A percentile compares a stretch with the other conserved stretches of the same genome.
These are phyloP conservation scores for Copsychus sechellarum DNA, from an alignment of 2,113 vertebrate genomes.

Conservation along the genomic window DNA sequence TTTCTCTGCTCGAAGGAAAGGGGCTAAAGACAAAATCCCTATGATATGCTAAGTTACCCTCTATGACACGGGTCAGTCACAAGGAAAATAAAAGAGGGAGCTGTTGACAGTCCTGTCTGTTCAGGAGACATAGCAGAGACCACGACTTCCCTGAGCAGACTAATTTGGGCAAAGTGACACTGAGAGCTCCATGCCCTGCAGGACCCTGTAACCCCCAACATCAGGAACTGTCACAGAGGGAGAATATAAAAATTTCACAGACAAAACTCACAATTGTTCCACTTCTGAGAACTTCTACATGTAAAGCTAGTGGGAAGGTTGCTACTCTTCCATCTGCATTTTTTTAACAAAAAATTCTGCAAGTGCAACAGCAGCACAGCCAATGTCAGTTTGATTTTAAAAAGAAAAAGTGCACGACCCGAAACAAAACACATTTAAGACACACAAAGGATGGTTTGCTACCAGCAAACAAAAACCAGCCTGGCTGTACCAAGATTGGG, in stretches of 20 bases:
- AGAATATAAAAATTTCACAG: background rate
- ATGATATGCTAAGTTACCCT: background rate
- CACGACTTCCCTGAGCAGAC: background rate
- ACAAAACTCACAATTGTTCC: background rate
- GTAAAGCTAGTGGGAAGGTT: background rate
- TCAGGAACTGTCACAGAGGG: background rate
- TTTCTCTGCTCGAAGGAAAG: background rate
- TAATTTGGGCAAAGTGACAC: background rate
- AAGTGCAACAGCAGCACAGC: constrained; percentile 38
- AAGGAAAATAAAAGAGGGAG: background rate
- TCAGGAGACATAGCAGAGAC: background rate
- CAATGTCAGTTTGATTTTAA: constrained; percentile 14
- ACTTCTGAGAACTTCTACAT: background rate
- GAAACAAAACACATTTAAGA: constrained; percentile 44
- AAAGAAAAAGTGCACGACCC: constrained; percentile 31
- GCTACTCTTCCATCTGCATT: constrained; percentile 31
- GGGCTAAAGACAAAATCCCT: background rate
- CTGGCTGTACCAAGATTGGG: background rate
- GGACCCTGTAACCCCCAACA: background rate
- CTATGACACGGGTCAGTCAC: background rate
- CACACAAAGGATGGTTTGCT: constrained; percentile 27
- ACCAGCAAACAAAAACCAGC: constrained; percentile 25
- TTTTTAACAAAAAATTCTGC: constrained; percentile 56
- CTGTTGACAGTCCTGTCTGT: background rate
- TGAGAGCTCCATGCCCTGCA: rapidly evolving